phyloP scores from a whole-genome alignment of 2,888 invertebrate species.

The Hymenopus coronatus region DNA sequence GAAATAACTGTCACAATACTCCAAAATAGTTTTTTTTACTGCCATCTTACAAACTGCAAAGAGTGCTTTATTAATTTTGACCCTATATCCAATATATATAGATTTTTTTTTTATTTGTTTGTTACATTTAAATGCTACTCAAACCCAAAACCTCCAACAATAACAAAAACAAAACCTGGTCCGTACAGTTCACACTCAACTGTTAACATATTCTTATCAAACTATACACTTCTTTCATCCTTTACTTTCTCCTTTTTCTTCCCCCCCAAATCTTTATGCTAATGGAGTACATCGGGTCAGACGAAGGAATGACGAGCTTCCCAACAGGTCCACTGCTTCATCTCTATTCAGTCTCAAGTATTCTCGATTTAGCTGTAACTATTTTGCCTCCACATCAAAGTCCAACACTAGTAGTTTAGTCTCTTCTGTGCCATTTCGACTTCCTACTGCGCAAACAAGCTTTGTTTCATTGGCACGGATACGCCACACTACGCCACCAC shows the following conservation, averaged over 20 bases:
- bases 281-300: background rate
- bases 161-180: background rate
- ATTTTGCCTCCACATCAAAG: conserved; percentile 77
- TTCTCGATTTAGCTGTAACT: background rate
- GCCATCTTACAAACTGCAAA: background rate
- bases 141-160: background rate
- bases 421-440: conserved; percentile 97
- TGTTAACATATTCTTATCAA: background rate
- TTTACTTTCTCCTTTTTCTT: background rate
- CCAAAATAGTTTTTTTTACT: background rate
- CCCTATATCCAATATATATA: background rate
- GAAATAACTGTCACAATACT: background rate
- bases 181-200: background rate
- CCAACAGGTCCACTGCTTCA: background rate
- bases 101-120: background rate
- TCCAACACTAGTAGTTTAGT: conserved; percentile 96
- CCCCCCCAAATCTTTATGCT: background rate
- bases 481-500: conserved; percentile 98
- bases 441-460: conserved; percentile 97
- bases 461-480: conserved; percentile 94
- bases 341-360: background rate
- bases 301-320: background rate
- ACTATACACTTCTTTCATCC: background rate
- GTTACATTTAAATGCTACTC: conserved; percentile 10
- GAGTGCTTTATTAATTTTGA: background rate